Percentiles rank a stretch among this genome's conserved stretches.
phyloP scores from a whole-genome alignment of 2,888 invertebrate genomes.

The Cecidostiba fungosa region DNA sequence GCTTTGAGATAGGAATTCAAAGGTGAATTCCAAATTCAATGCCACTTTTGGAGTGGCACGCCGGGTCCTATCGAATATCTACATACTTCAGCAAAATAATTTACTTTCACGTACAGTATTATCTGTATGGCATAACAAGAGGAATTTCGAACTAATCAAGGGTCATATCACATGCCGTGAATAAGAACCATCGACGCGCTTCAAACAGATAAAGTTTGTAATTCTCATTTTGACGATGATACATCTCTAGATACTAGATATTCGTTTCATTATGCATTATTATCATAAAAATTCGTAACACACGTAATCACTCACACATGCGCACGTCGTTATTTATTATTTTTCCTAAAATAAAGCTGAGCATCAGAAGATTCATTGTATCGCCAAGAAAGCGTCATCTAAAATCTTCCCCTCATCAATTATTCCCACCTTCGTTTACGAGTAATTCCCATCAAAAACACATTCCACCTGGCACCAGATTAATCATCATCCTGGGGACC shows the following conservation, averaged over 20 bases:
- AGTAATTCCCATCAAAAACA: neutral
- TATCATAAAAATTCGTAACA: too few relatives aligned
- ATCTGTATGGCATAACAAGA: neutral
- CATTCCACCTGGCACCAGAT: neutral
- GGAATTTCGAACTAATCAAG: slow-evolving; percentile 33
- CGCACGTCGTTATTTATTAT: too few relatives aligned
- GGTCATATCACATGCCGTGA: neutral
- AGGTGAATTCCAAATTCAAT: slow-evolving; percentile 28
- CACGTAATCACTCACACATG: too few relatives aligned
- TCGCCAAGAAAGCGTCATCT: too few relatives aligned
- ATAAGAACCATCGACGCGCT: neutral
- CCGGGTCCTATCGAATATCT: slow-evolving; percentile 15
- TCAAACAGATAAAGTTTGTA: neutral
- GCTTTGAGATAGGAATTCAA: slow-evolving; percentile 29
- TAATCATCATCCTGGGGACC: neutral
- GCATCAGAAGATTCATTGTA: too few relatives aligned
- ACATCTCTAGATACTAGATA: neutral
- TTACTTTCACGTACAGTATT: slow-evolving; percentile 3
- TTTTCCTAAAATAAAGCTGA: too few relatives aligned
- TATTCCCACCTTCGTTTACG: too few relatives aligned
- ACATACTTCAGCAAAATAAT: slow-evolving; percentile 43
- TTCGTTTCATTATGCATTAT: too few relatives aligned
- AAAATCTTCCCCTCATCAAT: too few relatives aligned
- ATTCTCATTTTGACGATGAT: neutral
- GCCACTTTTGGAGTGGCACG: slow-evolving; percentile 2